phyloP scores from a whole-genome alignment of 2,797 vertebrate genomes.

The Parauchenoglanis punctatus region DNA sequence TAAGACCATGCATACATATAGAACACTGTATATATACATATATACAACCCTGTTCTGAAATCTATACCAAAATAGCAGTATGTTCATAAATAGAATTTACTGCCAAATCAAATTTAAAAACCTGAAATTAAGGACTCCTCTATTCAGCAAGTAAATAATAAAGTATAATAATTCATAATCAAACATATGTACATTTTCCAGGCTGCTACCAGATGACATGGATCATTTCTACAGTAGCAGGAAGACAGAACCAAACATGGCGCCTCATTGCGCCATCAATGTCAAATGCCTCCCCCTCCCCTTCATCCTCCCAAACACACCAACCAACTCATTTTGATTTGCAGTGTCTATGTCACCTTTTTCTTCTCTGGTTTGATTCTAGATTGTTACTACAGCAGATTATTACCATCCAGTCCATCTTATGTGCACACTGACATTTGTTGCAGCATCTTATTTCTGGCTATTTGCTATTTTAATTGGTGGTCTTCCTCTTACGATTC shows the following conservation, averaged over 20 bases:
- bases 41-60: neutral
- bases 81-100: neutral
- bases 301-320: conserved; percentile 3
- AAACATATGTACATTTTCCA: neutral
- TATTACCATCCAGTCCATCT: neutral
- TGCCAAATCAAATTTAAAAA: neutral
- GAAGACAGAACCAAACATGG: conserved; percentile 61
- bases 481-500: neutral
- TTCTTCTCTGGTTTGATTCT: neutral
- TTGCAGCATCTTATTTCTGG: neutral
- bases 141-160: neutral
- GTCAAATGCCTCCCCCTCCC: conserved; percentile 38
- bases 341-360: neutral
- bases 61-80: neutral
- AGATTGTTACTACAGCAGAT: neutral
- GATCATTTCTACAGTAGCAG: conserved; percentile 3
- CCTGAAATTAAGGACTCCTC: neutral
- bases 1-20: neutral
- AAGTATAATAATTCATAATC: neutral
- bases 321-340: conserved; percentile 20
- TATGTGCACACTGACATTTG: neutral
- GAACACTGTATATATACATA: no score
- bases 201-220: neutral
- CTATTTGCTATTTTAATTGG: neutral
- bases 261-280: conserved; percentile 56